Evolutionary conservation across 2,888 invertebrate genomes (phyloP).

Genomic region (Thereva nobilitata): DNA sequence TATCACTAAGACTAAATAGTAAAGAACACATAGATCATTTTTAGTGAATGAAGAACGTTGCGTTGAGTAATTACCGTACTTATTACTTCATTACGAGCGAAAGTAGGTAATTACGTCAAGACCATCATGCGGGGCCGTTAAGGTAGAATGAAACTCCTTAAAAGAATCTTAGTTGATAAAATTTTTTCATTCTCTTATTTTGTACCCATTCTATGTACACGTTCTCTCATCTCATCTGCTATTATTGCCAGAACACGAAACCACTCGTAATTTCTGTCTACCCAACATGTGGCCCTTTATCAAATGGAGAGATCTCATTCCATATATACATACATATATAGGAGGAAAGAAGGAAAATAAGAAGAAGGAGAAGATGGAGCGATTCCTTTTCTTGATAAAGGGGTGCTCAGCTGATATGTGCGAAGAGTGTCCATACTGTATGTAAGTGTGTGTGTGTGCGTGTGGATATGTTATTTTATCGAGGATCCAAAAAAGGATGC

Average conservation of each 20-base stretch:
- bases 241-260: constrained; percentile 4
- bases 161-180: constrained; percentile 1
- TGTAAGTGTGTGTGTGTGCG: background rate
- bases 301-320: background rate
- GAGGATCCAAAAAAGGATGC: background rate
- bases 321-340: background rate
- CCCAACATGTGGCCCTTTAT: constrained; percentile 15
- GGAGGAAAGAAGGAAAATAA: background rate
- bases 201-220: background rate
- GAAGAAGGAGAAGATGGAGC: no score
- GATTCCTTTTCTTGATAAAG: background rate
- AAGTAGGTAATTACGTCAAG: constrained; percentile 37
- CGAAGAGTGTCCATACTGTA: background rate
- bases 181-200: constrained; percentile 10
- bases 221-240: constrained; percentile 3
- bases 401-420: background rate
- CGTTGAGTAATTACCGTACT: constrained; percentile 39
- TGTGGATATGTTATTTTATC: background rate
- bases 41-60: no score
- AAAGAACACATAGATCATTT: no score
- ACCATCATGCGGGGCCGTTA: background rate
- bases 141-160: constrained; percentile 9
- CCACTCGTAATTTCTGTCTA: constrained; percentile 30
- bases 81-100: constrained; percentile 39
- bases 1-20: no score